Base-by-base conservation (phyloP, 2,888 invertebrate species). In the Agriotes lineatus region DNA sequence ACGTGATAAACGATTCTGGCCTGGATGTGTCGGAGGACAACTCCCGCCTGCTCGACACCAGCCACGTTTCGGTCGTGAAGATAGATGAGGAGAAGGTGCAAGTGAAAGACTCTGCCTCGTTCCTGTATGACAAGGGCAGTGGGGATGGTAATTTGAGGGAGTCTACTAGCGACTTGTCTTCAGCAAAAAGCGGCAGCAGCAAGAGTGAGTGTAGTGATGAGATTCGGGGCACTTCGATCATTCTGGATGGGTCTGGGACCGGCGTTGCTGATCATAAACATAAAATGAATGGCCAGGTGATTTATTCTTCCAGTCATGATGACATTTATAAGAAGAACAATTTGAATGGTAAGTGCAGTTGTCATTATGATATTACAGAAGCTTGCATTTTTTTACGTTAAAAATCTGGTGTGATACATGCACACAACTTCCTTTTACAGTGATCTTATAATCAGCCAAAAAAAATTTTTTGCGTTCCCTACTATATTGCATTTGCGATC, bases 11-110 rank as follows among this genome's bases (percentile, higher is more conserved):
- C 45, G 91, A 91, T 79, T 90, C 90, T 0, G 90, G 90, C 0
- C 87, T 90, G 12, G 89, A 88, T 75, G 88, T 89, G 22, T 42
- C 82, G 1, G 80, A 79, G 19, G 81, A 87, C 65, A 85, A 82
- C 73, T 85, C 86, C 18, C 76, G 81, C 48, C 75, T 85, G 20
- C 77, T 90, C 82, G 95, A 96, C 83, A 95, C 93, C 73, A 95
- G 95, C 80, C 96, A 96, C 85, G 95, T 96, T 63, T 96, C 96
- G 0, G 96, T 96, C 67, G 95, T 96, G 70, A 94, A 94, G 22
- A 95, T 96, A 12, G 96, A 95, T 57, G 91, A 92, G 77, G 92
- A 93, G 78, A 85, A 85, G 71, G 91, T 93, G 22, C 90, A 90
- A 80, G 90, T 90, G 4, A 90, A 91, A 75, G 94, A 93, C 83